A percentile compares a stretch with the other conserved stretches of the same genome.
Evolutionary conservation across 2,797 vertebrate species (phyloP).

Genomic region (Pitangus sulphuratus): DNA sequence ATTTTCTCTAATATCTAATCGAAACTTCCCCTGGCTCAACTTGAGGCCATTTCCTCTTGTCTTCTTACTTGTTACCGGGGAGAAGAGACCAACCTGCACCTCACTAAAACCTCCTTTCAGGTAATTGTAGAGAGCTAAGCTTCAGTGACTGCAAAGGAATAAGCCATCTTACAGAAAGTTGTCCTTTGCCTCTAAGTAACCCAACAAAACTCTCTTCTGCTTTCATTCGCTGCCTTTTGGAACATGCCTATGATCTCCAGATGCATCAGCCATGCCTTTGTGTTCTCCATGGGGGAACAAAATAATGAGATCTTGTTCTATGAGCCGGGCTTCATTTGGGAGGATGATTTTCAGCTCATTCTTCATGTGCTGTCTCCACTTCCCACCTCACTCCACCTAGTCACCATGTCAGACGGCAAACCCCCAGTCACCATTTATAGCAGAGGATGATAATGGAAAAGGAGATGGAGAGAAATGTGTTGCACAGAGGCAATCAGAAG

Average conservation of each 20-base stretch:
- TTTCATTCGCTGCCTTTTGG: not conserved
- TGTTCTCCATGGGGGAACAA: slow-evolving; percentile 27
- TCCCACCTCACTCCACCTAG: not conserved
- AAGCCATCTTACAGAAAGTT: not conserved
- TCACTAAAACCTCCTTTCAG: not conserved
- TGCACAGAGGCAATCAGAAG: not conserved
- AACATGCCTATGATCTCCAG: slow-evolving; percentile 8
- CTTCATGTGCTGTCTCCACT: accelerated
- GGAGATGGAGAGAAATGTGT: not conserved
- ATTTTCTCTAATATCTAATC: not conserved
- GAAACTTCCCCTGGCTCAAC: not conserved
- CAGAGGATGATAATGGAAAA: not conserved
- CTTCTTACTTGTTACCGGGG: not conserved
- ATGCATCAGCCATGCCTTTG: not conserved
- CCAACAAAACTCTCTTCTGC: not conserved
- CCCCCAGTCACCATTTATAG: not conserved
- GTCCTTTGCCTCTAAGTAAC: not conserved
- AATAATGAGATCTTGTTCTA: slow-evolving; percentile 53
- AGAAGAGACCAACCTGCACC: not conserved
- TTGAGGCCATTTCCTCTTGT: not conserved
- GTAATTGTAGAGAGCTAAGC: not conserved
- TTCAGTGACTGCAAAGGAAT: not conserved
- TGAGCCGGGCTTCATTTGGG: not conserved
- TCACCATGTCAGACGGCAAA: not conserved
- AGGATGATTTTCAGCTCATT: not conserved